Conservation (phyloP, 2,113 vertebrate species). For the Chunga burmeisteri region DNA sequence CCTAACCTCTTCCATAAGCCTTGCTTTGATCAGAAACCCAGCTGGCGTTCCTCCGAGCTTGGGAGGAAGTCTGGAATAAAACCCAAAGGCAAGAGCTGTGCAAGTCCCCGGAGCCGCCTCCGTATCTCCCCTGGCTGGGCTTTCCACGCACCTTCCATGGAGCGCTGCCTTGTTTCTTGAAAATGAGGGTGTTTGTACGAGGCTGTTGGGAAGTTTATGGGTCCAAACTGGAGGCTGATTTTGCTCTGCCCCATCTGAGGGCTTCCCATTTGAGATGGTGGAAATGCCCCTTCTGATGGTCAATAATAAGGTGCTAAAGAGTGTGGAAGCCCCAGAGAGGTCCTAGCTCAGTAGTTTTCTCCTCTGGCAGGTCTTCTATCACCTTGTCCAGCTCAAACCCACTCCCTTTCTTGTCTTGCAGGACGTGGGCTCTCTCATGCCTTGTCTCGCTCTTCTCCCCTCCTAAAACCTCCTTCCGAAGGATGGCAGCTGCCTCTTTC, state of each 20-base stretch:
- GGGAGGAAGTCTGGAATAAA: not conserved
- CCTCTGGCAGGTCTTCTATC: not conserved
- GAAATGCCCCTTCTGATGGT: not conserved
- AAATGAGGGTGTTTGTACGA: not conserved
- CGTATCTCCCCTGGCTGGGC: accelerated
- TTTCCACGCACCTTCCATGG: not conserved
- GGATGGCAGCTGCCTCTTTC: slow-evolving; percentile 37
- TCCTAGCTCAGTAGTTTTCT: not conserved
- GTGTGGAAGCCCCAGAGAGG: not conserved
- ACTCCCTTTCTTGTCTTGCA: not conserved
- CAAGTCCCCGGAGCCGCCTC: accelerated
- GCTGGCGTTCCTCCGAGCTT: not conserved
- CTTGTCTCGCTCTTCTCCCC: not conserved
- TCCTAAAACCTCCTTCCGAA: not conserved
- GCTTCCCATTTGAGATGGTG: not conserved
- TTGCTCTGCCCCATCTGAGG: not conserved
- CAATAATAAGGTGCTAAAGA: not conserved
- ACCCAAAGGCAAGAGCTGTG: not conserved
- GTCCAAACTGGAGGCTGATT: not conserved
- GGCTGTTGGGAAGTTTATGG: not conserved
- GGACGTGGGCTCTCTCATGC: not conserved
- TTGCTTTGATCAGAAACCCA: not conserved
- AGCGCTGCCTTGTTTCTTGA: not conserved
- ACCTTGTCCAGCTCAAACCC: accelerated
- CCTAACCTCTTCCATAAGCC: not conserved